Base-by-base conservation (phyloP, 1,140 invertebrate species). In the Scaptodrosophila lebanonensis region DNA sequence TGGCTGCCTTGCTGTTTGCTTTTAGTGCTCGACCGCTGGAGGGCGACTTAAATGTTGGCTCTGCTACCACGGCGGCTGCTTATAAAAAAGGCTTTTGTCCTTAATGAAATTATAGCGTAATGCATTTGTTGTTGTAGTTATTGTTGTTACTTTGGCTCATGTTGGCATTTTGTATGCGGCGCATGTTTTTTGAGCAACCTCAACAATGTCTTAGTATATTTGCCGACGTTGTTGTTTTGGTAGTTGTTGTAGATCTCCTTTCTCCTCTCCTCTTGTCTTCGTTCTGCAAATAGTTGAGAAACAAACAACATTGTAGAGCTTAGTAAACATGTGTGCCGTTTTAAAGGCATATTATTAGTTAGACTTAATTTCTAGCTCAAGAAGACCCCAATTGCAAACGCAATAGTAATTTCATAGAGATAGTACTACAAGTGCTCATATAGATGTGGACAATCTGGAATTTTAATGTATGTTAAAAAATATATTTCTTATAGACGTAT, bases 41-140 rank as follows among this genome's bases (percentile, higher is more conserved):
- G 30, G 15, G 29, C 5, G 17, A 15, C 25, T 25, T 64, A 32
- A 15, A 17, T 17, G 33, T 22, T 27, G 39, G 35, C 18, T 44
- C 33, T 36, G 44, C 36, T 30, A 36, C 54, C n/a, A n/a, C n/a
- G n/a, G 12, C 35, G 15, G 40, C 30, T 56, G 50, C 50, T 58
- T 56, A 30, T 51, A 25, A 43, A 51, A 69, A 70, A 82, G 69
- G 65, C 76, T 82, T 73, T 66, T 65, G 57, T 70, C 53, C 69
- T 75, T 82, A 79, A 79, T 82, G 75, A 79, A 79, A 79, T 79
- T 82, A 69, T 79, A 82, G 69, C 63, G 75, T 67, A 82, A 82
- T 82, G 71, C 73, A 73, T 56, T 79, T 57, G 50, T 49, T 54
- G 57, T 42, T 63, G 36, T 16, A 25, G 36, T 8, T 36, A 30